Evolutionary conservation across 2,888 invertebrate genomes (phyloP).

Genomic region (Eristalis arbustorum): DNA sequence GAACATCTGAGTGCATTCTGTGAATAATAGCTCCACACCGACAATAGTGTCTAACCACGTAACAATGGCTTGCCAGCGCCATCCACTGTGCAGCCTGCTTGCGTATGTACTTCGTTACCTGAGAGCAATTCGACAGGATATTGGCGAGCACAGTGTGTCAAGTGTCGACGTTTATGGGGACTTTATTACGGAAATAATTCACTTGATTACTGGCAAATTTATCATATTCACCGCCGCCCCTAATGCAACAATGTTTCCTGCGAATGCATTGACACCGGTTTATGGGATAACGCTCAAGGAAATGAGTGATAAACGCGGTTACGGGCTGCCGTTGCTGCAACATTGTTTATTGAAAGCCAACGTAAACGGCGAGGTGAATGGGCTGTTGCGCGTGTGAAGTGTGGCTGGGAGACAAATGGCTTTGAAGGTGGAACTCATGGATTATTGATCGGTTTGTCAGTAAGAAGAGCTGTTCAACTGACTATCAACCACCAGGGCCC

Average conservation of each 20-base stretch:
- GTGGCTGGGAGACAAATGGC: no score
- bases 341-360: neutral
- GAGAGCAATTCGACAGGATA: neutral
- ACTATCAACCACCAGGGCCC: no score
- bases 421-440: no score
- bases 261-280: neutral
- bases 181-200: neutral
- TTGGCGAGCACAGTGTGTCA: neutral
- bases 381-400: neutral
- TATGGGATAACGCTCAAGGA: neutral
- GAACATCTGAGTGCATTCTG: slow-evolving; percentile 1
- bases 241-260: neutral
- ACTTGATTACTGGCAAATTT: slow-evolving; percentile 6
- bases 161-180: neutral
- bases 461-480: no score
- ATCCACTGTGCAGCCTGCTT: neutral
- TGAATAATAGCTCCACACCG: neutral
- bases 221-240: neutral
- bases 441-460: no score
- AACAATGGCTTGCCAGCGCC: neutral
- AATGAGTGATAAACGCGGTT: neutral
- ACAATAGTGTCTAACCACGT: neutral
- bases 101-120: neutral
- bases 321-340: neutral
- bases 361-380: neutral